Evolutionary conservation across 1,140 invertebrate genomes (phyloP).

Genomic region (Vollenhovia emeryi): DNA sequence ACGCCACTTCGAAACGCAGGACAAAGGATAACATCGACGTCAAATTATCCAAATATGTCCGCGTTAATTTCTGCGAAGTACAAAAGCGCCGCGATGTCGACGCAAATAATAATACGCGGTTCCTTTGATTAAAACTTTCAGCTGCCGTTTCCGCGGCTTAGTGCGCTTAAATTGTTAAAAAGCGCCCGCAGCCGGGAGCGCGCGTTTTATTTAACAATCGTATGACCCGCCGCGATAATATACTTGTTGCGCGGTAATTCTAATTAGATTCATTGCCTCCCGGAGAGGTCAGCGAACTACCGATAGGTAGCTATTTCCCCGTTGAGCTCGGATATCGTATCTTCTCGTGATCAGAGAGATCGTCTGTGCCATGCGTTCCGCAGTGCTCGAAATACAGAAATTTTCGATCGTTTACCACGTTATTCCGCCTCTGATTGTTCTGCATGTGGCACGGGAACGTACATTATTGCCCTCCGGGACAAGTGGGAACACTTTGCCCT

Average conservation of each 20-base stretch:
- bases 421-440: neutral
- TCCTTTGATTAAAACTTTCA: conserved; percentile 54
- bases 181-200: neutral
- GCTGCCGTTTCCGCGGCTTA: neutral
- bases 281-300: conserved; percentile 13
- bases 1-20: neutral
- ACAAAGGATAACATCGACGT: conserved; percentile 45
- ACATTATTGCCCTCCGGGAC: neutral
- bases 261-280: conserved; percentile 58
- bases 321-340: conserved; percentile 34
- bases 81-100: conserved; percentile 5
- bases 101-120: conserved; percentile 45
- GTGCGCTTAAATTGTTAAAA: conserved; percentile 25
- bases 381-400: neutral
- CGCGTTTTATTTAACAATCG: conserved; percentile 46
- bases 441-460: neutral
- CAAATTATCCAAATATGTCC: conserved; percentile 19
- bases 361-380: neutral
- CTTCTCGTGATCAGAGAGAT: neutral
- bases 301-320: conserved; percentile 9
- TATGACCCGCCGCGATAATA: conserved; percentile 33
- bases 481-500: conserved; percentile 37
- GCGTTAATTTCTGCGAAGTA: conserved; percentile 23
- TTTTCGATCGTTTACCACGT: neutral
- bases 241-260: conserved; percentile 60